Evolutionary conservation across 2,797 vertebrate genomes (phyloP).

Genomic region (Sebastes paucispinis): DNA sequence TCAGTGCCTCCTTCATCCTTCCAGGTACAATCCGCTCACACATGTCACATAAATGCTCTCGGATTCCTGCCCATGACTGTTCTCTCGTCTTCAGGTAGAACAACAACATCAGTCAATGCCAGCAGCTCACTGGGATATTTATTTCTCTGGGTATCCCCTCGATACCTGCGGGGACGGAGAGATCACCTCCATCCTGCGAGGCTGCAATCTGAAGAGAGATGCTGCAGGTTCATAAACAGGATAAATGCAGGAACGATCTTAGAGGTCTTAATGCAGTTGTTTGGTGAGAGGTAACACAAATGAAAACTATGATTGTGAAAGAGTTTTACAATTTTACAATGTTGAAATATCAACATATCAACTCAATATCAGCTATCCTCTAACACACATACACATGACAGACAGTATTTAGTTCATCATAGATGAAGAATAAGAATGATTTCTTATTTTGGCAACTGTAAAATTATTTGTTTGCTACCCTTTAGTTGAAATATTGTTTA

Average conservation of each 20-base stretch:
- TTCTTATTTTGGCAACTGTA: too few species aligned
- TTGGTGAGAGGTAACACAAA: not conserved
- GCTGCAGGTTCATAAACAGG: not conserved
- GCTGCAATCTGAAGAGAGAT: not conserved
- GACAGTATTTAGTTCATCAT: too few species aligned
- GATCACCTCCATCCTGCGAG: constrained; percentile 1
- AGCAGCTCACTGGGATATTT: not conserved
- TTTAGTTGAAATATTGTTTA: too few species aligned
- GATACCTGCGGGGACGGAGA: not conserved
- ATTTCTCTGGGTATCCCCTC: constrained; percentile 21
- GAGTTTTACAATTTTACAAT: too few species aligned
- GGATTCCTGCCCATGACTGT: constrained; percentile 29
- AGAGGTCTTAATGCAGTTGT: not conserved
- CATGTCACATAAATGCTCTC: constrained; percentile 23
- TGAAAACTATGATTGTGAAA: too few species aligned
- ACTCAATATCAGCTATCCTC: too few species aligned
- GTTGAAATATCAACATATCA: too few species aligned
- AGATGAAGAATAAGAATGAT: too few species aligned
- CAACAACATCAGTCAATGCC: constrained; percentile 39
- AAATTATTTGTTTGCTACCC: too few species aligned
- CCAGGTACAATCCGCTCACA: not conserved
- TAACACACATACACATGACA: too few species aligned
- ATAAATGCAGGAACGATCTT: not conserved
- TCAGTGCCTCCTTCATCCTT: constrained; percentile 6
- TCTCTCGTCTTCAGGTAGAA: constrained; percentile 21